Evolutionary conservation across 2,888 invertebrate species (phyloP).

Genomic region (Mycalesis mineus): DNA sequence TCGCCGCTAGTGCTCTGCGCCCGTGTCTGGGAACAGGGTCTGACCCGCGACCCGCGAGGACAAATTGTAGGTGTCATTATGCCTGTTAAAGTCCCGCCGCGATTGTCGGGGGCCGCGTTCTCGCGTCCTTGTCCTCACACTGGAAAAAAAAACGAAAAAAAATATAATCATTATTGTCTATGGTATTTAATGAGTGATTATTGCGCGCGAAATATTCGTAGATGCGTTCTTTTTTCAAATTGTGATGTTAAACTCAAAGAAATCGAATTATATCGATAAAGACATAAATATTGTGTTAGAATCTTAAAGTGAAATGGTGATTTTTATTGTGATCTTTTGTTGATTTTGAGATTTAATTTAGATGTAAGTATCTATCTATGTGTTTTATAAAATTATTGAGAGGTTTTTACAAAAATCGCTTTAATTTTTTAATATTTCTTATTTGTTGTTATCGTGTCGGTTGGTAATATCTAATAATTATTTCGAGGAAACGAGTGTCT

Average conservation of each 20-base stretch:
- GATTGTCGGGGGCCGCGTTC: constrained; percentile 55
- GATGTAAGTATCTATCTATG: background rate
- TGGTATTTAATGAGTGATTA: background rate
- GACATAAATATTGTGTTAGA: background rate
- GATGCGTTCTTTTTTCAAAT: background rate
- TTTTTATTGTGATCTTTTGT: constrained; percentile 16
- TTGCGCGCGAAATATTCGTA: background rate
- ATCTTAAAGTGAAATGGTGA: background rate
- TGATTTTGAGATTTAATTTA: constrained; percentile 10
- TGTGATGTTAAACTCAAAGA: background rate
- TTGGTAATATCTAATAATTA: too few species aligned
- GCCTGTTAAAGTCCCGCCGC: constrained; percentile 60
- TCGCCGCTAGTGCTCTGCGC: constrained; percentile 52
- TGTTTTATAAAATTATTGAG: background rate
- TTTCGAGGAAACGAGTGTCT: too few species aligned
- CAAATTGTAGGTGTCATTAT: constrained; percentile 71
- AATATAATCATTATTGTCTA: background rate
- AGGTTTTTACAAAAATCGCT: background rate
- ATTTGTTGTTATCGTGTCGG: too few species aligned
- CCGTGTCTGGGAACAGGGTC: constrained; percentile 52
- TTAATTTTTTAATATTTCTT: background rate
- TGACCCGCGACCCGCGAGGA: constrained; percentile 58
- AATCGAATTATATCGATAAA: background rate
- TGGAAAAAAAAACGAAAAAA: constrained; percentile 11
- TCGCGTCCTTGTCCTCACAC: constrained; percentile 37